These are phyloP conservation scores for Gymnopithys bicolor DNA, from an alignment of 2,797 vertebrate species.

Conservation along the genomic window DNA sequence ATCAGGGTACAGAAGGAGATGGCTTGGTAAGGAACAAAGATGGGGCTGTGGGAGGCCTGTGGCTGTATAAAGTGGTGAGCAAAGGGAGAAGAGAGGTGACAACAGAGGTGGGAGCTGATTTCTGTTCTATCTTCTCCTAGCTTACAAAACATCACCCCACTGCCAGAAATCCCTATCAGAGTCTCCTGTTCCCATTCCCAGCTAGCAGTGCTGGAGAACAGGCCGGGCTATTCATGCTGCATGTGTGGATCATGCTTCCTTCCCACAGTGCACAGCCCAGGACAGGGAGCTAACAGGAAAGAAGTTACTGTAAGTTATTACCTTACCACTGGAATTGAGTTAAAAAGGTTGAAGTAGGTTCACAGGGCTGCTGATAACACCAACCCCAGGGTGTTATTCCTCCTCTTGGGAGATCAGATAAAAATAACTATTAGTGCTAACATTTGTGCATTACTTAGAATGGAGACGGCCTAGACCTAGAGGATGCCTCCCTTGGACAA, in stretches of 20 bases:
- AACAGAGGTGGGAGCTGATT: background rate
- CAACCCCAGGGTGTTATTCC: background rate
- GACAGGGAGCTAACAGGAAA: background rate
- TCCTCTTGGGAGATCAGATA: background rate
- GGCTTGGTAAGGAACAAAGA: background rate
- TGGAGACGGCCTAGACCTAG: background rate
- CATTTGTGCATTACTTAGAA: background rate
- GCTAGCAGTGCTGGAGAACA: background rate
- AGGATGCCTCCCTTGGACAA: background rate
- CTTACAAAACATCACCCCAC: background rate
- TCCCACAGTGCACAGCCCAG: accelerated
- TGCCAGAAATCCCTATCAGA: background rate
- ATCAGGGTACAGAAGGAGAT: background rate
- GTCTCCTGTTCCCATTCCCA: background rate
- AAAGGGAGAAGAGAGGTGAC: background rate
- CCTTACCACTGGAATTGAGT: background rate
- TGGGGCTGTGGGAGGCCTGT: background rate
- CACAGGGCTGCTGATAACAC: background rate
- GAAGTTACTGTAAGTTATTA: background rate
- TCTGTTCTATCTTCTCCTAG: background rate
- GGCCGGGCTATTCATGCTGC: background rate
- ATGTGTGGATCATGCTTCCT: accelerated
- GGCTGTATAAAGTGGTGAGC: accelerated
- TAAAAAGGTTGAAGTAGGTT: background rate
- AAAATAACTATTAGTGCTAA: background rate